Evolutionary conservation across 2,888 invertebrate species (phyloP), one percentile per base, ranked within the genome.

Genomic region (Coenonympha arcania): DNA sequence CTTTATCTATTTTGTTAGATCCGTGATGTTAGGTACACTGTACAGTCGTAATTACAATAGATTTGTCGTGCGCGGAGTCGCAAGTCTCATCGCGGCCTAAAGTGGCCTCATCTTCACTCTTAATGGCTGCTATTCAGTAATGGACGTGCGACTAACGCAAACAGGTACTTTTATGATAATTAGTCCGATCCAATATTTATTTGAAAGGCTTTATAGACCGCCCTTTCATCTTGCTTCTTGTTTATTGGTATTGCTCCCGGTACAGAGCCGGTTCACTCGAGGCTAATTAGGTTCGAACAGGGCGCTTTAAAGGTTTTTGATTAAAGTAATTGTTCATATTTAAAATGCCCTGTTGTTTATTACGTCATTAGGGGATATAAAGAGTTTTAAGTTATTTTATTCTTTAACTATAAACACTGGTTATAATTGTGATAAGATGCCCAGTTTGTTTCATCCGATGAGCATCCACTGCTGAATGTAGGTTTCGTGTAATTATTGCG

Each of bases 81-180:
- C n/a, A n/a, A n/a, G n/a, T n/a, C n/a, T n/a, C n/a, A n/a, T n/a
- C n/a, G n/a, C n/a, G n/a, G n/a, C n/a, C n/a, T n/a, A n/a, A n/a
- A n/a, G n/a, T n/a, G n/a, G n/a, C n/a, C n/a, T n/a, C n/a, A n/a
- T n/a, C n/a, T n/a, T 62, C 68, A 65, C 66, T 61, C 69, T 71
- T 81, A 80, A 82, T 79, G 80, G 79, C 78, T 75, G 79, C 77
- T 78, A 77, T 81, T 82, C 67, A 75, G 80, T 80, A 82, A 80
- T 77, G 73, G 75, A 69, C 69, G 68, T 73, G 68, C 71, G 69
- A 71, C 69, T 68, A 66, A 68, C 66, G 65, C 64, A 69, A 72
- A 71, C 70, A 76, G 74, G 72, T 74, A 76, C 76, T 77, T 77
- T 82, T 81, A 82, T 79, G 81, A 78, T 84, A 82, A 83, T 83